Conservation (phyloP, 2,113 vertebrate species). For the Macquaria ambigua region DNA sequence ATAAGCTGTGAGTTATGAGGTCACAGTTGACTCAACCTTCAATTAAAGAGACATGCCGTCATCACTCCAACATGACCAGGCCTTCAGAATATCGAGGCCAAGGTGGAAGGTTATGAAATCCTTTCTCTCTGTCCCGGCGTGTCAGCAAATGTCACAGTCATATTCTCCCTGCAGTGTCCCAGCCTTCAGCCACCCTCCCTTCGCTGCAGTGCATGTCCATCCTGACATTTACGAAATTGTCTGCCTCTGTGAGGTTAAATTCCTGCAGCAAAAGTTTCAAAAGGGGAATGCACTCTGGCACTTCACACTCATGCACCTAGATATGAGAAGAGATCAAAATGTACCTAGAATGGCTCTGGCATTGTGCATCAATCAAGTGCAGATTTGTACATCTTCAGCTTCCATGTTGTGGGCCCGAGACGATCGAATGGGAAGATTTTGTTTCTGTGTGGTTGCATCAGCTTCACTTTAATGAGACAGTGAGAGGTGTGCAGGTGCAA, state of each 20-base stretch:
- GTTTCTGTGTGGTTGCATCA: slow-evolving; percentile 73
- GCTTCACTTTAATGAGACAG: slow-evolving; percentile 57
- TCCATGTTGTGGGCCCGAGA: neutral
- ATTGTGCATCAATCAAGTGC: slow-evolving; percentile 23
- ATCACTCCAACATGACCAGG: slow-evolving; percentile 14
- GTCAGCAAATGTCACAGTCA: slow-evolving; percentile 79
- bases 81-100: slow-evolving; percentile 36
- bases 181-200: slow-evolving; percentile 31
- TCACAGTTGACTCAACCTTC: slow-evolving; percentile 55
- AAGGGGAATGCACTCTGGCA: slow-evolving; percentile 17
- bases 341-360: neutral
- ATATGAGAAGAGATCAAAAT: slow-evolving; percentile 25
- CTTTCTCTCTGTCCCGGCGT: slow-evolving; percentile 43
- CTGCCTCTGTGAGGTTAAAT: slow-evolving; percentile 42
- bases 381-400: neutral
- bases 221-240: slow-evolving; percentile 61
- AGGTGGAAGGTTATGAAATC: slow-evolving; percentile 63
- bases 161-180: slow-evolving; percentile 35
- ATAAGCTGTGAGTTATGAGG: slow-evolving; percentile 9
- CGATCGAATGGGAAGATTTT: slow-evolving; percentile 40
- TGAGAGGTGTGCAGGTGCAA: slow-evolving; percentile 31
- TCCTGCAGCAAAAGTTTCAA: slow-evolving; percentile 27
- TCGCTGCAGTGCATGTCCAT: slow-evolving; percentile 31
- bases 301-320: neutral
- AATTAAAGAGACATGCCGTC: slow-evolving; percentile 48